A percentile compares a stretch with the other conserved stretches of the same genome.
These are phyloP conservation scores for Nicator chloris DNA, from an alignment of 2,113 vertebrate genomes.

Conservation along the genomic window DNA sequence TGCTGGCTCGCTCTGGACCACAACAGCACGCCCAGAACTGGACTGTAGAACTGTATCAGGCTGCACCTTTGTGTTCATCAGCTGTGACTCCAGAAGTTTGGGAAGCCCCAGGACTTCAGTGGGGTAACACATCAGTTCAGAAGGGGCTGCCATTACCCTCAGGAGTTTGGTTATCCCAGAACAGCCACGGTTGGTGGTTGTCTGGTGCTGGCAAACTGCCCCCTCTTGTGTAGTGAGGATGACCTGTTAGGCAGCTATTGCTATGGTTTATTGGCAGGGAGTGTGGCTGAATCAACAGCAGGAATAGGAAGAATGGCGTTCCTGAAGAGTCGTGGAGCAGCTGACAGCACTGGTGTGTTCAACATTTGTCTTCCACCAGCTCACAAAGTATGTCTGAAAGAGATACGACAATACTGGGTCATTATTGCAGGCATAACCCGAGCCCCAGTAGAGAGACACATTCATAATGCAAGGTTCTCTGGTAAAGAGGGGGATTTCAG, in stretches of 20 bases:
- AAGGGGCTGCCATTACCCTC: background rate
- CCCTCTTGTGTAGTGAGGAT: background rate
- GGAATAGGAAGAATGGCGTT: background rate
- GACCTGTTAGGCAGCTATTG: background rate
- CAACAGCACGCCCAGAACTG: background rate
- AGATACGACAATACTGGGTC: background rate
- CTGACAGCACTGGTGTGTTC: background rate
- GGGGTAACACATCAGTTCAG: background rate
- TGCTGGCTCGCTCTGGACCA: background rate
- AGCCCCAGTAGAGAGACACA: background rate
- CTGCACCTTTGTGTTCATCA: background rate
- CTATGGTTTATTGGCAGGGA: background rate
- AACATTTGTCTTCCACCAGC: slow-evolving; percentile 10
- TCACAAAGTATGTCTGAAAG: background rate
- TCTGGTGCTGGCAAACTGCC: background rate
- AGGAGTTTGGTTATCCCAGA: background rate
- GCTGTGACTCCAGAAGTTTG: background rate
- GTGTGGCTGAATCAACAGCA: background rate
- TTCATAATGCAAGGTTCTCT: background rate
- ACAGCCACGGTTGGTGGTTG: background rate
- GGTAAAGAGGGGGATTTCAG: background rate
- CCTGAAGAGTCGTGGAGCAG: background rate
- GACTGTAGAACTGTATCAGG: background rate
- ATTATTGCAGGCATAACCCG: background rate
- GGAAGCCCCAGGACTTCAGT: background rate